Evolutionary conservation across 2,888 invertebrate genomes (phyloP), one percentile per base, ranked within the genome.

Genomic region (Craniophora ligustri): DNA sequence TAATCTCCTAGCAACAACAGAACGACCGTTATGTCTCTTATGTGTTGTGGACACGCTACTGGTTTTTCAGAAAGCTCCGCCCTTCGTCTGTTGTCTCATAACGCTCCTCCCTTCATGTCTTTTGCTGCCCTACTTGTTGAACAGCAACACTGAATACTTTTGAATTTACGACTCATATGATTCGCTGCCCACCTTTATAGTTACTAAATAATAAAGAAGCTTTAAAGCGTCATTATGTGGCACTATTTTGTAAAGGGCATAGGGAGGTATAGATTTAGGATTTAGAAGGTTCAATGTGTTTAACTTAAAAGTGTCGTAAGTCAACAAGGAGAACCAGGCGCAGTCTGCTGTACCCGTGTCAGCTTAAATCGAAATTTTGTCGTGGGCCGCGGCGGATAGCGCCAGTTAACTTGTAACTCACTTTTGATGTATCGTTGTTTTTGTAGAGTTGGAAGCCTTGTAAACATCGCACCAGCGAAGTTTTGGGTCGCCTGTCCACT

Each of bases 381-480:
- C 81, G 73, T 78, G 78, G 78, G 80, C 75, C 78, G 75, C 68
- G 75, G 75, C 82, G 82, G 84, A 83, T 82, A 83, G 78, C 81
- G 78, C 78, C 85, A 83, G 87, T 89, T 87, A 86, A 88, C 87
- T 90, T 87, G 84, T 86, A 88, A 90, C 86, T 90, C 85, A 87
- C 88, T 92, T 91, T 90, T 91, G 91, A 91, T 91, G 84, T 91
- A 91, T 90, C 84, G 88, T 84, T 89, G 88, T 91, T 92, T 90
- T 88, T 88, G 84, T 82, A 79, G 81, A 88, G 84, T 89, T 84
- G 72, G 77, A 80, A 78, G 79, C 83, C 84, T 84, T 89, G 84
- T 88, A 87, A 91, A 88, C 86, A 88, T 86, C 74, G 77, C 75
- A 76, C 75, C 79, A 75, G 75, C 69, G 85, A 88, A 91, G 78